These are phyloP conservation scores for Fulica atra DNA, from an alignment of 2,113 vertebrate genomes.

Conservation along the genomic window DNA sequence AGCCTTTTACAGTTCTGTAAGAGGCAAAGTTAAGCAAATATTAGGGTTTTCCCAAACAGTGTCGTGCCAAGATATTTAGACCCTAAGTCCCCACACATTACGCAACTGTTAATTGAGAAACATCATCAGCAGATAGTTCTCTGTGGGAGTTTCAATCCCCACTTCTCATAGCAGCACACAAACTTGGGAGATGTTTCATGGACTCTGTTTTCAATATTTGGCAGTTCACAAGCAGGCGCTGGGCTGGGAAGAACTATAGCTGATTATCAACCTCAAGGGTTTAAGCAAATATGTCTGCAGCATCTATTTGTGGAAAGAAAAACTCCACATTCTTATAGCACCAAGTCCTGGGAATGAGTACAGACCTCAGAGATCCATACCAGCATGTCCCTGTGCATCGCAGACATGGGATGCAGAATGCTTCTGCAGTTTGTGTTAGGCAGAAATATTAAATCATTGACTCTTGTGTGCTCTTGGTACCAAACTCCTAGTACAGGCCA, in stretches of 20 bases:
- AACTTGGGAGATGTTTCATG: not conserved
- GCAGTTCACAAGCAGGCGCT: slow-evolving; percentile 1
- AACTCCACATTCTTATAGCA: slow-evolving; percentile 19
- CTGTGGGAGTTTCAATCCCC: not conserved
- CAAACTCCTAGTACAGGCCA: not conserved
- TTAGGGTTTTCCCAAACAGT: not conserved
- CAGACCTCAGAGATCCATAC: not conserved
- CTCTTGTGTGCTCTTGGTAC: not conserved
- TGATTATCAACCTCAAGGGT: slow-evolving; percentile 54
- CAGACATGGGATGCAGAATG: not conserved
- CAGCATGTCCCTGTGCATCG: not conserved
- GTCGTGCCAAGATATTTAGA: not conserved
- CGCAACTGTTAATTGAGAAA: not conserved
- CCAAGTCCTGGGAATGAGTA: not conserved
- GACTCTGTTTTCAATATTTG: not conserved
- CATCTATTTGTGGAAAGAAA: slow-evolving; percentile 46
- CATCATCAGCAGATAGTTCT: not conserved
- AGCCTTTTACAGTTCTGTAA: not conserved
- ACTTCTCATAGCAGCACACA: not conserved
- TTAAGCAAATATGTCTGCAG: slow-evolving; percentile 52
- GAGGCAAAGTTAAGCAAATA: not conserved
- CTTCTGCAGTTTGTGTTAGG: not conserved
- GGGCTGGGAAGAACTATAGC: slow-evolving; percentile 6
- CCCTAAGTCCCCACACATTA: not conserved
- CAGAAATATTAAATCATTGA: not conserved